Conservation (phyloP, 2,113 vertebrate genomes). For the Crotalus tigris region DNA sequence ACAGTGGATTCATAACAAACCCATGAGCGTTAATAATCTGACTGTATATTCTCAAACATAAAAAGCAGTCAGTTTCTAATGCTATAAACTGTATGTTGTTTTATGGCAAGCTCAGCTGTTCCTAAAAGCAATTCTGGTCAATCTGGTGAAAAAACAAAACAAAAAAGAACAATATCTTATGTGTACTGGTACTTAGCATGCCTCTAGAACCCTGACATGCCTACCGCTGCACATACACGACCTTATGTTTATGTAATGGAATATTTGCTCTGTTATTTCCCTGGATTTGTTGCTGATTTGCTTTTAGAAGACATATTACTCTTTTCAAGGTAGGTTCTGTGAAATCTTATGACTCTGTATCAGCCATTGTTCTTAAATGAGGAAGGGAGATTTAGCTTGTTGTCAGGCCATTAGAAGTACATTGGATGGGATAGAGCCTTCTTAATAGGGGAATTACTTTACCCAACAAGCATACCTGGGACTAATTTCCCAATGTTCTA, state of each 20-base stretch:
- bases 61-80: slow-evolving; percentile 22
- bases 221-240: not conserved
- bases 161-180: not conserved
- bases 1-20: slow-evolving; percentile 34
- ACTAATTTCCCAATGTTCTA: not conserved
- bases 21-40: slow-evolving; percentile 25
- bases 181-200: not conserved
- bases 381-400: not conserved
- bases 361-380: not conserved
- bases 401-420: not conserved
- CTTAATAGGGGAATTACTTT: not conserved
- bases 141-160: not conserved
- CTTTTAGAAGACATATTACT: not conserved
- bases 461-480: not conserved
- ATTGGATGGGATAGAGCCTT: not conserved
- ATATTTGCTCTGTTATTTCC: not conserved
- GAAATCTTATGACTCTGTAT: slow-evolving; percentile 3
- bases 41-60: slow-evolving; percentile 26
- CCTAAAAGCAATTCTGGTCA: accelerated
- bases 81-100: not conserved
- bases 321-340: slow-evolving; percentile 15
- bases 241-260: not conserved
- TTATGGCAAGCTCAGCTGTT: slow-evolving; percentile 27
- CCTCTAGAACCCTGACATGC: not conserved
- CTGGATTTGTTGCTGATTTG: slow-evolving; percentile 2